These are phyloP conservation scores for Cyanoramphus novaezelandiae DNA, from an alignment of 2,113 vertebrate genomes.

Conservation along the genomic window DNA sequence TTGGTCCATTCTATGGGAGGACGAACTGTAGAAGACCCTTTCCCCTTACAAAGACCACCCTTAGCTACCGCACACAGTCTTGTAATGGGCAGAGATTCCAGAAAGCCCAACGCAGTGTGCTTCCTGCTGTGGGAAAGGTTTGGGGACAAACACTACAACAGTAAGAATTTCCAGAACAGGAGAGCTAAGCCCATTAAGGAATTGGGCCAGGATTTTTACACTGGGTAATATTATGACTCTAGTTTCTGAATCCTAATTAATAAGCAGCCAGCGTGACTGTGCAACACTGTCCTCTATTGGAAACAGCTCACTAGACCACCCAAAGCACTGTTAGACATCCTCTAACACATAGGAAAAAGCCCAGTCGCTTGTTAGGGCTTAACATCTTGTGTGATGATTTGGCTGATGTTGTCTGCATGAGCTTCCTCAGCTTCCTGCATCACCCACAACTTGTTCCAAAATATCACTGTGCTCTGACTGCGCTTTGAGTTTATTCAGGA, in stretches of 20 bases:
- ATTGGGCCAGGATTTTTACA: neutral
- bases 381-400: neutral
- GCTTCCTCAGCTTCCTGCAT: neutral
- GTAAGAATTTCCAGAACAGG: neutral
- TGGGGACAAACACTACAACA: neutral
- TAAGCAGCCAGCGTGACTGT: neutral
- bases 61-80: neutral
- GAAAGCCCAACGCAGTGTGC: rapidly evolving
- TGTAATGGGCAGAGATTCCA: neutral
- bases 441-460: neutral
- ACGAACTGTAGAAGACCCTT: neutral
- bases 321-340: neutral
- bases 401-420: neutral
- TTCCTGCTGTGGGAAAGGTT: rapidly evolving
- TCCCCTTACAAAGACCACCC: neutral
- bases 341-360: neutral
- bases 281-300: slow-evolving; percentile 61
- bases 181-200: neutral
- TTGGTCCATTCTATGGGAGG: neutral
- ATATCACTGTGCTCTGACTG: neutral
- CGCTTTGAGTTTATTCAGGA: neutral
- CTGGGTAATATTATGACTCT: neutral
- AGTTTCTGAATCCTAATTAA: neutral
- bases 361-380: neutral
- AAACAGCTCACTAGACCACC: slow-evolving; percentile 3